These are phyloP conservation scores for Apus apus DNA, from an alignment of 2,113 vertebrate genomes.

Conservation along the genomic window DNA sequence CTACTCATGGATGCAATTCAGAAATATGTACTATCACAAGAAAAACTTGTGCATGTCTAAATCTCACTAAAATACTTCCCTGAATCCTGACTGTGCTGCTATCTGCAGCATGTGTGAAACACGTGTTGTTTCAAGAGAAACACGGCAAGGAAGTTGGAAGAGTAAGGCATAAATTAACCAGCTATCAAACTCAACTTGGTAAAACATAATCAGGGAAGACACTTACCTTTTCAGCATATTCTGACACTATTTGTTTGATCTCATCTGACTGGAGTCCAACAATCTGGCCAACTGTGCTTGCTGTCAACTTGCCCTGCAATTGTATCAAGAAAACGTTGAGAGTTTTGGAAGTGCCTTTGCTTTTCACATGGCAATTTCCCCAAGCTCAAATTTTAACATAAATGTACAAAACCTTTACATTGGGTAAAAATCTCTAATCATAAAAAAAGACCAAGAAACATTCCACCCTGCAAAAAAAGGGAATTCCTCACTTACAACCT, in stretches of 20 bases:
- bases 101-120: background rate
- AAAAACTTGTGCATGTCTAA: background rate
- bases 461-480: background rate
- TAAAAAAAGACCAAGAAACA: background rate
- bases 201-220: background rate
- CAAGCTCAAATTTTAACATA: background rate
- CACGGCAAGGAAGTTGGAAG: background rate
- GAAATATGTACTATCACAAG: background rate
- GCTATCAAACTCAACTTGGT: background rate
- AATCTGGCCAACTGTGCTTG: constrained; percentile 94
- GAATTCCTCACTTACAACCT: background rate
- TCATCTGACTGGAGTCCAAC: constrained; percentile 94
- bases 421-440: background rate
- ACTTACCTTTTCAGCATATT: constrained; percentile 89
- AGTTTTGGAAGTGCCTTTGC: background rate
- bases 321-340: background rate
- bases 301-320: constrained; percentile 88
- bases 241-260: constrained; percentile 94
- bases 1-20: background rate
- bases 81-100: background rate
- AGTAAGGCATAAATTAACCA: background rate
- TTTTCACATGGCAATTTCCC: background rate
- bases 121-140: background rate
- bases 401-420: background rate
- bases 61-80: background rate